Evolutionary conservation across 2,888 invertebrate species (phyloP).

Genomic region (Gymnoscelis rufifasciata): DNA sequence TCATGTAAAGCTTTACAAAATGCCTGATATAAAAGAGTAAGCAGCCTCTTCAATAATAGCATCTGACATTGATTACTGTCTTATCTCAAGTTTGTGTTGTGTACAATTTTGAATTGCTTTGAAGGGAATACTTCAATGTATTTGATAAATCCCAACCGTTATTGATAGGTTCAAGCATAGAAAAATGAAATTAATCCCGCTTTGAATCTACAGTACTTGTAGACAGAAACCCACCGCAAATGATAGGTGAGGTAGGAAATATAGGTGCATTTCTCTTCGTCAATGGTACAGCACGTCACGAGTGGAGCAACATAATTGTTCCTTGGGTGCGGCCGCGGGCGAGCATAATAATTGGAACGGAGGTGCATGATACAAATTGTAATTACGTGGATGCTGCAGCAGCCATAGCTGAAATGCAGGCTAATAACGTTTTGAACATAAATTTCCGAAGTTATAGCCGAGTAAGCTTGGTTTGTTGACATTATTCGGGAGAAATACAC

Average conservation of each 20-base stretch:
- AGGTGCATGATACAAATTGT: conserved; percentile 21
- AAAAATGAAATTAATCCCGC: background rate
- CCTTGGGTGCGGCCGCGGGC: conserved; percentile 3
- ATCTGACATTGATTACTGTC: too few species aligned
- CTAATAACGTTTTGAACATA: conserved; percentile 14
- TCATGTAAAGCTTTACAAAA: conserved; percentile 8
- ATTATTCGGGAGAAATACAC: conserved; percentile 1
- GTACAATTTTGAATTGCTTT: conserved; percentile 4
- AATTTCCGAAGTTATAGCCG: conserved; percentile 10
- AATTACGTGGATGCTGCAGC: conserved; percentile 20
- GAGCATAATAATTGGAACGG: conserved; percentile 12
- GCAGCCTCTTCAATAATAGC: conserved; percentile 6
- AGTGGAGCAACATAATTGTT: conserved; percentile 14
- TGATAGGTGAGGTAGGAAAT: background rate
- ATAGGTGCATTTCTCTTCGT: conserved; percentile 5
- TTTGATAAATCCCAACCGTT: conserved; percentile 5
- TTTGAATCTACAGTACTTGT: conserved; percentile 1
- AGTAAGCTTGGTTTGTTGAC: background rate
- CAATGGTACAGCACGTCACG: conserved; percentile 10
- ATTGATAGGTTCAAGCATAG: background rate
- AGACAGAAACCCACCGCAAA: background rate
- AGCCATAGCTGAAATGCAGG: conserved; percentile 14
- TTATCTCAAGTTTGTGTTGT: too few species aligned
- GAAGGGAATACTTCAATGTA: conserved; percentile 9
- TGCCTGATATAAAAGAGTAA: conserved; percentile 6